phyloP scores from a whole-genome alignment of 2,888 invertebrate species.

The Suillia variegata region DNA sequence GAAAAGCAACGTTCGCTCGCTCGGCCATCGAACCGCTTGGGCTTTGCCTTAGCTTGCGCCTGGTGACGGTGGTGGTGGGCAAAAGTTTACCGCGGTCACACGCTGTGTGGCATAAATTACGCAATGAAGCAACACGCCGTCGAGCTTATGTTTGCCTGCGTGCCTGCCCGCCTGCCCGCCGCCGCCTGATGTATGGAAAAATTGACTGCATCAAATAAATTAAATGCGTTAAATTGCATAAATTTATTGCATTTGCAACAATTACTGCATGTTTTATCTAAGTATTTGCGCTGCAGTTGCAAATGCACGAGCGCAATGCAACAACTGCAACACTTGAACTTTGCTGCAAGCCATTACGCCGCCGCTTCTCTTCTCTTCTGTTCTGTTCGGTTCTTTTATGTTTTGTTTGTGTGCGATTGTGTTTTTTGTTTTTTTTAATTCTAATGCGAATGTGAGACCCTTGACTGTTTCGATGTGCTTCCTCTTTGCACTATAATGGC shows the following conservation, averaged over 20 bases:
- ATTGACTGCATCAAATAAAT: slow-evolving; percentile 16
- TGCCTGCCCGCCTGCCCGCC: background rate
- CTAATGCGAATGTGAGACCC: no score
- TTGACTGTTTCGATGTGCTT: no score
- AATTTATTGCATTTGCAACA: slow-evolving; percentile 36
- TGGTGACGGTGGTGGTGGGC: slow-evolving; percentile 12
- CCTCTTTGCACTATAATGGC: background rate
- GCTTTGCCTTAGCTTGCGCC: background rate
- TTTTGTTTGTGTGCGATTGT: no score
- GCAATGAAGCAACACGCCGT: slow-evolving; percentile 39
- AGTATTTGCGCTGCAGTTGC: slow-evolving; percentile 36
- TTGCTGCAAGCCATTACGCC: no score
- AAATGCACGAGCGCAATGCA: no score
- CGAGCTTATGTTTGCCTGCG: no score
- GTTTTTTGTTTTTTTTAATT: no score
- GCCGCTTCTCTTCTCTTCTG: no score
- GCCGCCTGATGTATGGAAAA: background rate
- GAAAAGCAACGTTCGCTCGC: background rate
- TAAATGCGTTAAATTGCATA: slow-evolving; percentile 25
- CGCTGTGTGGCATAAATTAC: slow-evolving; percentile 47
- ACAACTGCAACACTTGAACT: no score
- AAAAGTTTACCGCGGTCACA: slow-evolving; percentile 30
- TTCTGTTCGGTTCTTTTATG: no score
- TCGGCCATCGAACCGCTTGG: background rate
- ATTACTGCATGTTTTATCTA: slow-evolving; percentile 36